These are phyloP conservation scores for Isoperla grammatica DNA, from an alignment of 2,888 invertebrate species.

Conservation along the genomic window DNA sequence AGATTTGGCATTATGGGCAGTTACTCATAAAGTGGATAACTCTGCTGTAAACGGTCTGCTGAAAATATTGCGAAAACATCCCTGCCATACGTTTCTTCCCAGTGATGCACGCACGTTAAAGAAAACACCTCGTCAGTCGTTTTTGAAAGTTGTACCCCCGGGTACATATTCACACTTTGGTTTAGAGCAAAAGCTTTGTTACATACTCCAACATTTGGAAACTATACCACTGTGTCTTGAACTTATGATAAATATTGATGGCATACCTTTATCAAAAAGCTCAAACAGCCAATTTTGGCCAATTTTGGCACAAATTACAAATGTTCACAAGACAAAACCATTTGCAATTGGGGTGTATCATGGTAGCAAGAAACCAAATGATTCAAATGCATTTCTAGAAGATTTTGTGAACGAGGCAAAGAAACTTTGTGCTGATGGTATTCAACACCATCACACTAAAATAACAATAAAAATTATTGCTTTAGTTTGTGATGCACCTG, in stretches of 20 bases:
- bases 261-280: too few species aligned
- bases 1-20: too few species aligned
- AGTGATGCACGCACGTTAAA: too few species aligned
- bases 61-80: too few species aligned
- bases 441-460: neutral
- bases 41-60: too few species aligned
- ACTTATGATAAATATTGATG: constrained; percentile 23
- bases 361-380: constrained; percentile 27
- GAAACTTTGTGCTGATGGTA: constrained; percentile 10
- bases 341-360: constrained; percentile 23
- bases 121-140: too few species aligned
- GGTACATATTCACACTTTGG: too few species aligned
- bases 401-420: constrained; percentile 23
- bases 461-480: constrained; percentile 14
- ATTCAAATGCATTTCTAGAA: constrained; percentile 22
- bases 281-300: constrained; percentile 31
- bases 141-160: neutral
- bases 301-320: constrained; percentile 20
- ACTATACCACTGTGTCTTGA: neutral
- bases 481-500: constrained; percentile 29
- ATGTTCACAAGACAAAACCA: neutral
- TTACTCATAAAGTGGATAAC: too few species aligned
- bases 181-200: too few species aligned
- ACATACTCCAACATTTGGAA: too few species aligned
- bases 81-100: too few species aligned